phyloP scores from a whole-genome alignment of 2,888 invertebrate genomes.

The Cataglyphis altisquamis region DNA sequence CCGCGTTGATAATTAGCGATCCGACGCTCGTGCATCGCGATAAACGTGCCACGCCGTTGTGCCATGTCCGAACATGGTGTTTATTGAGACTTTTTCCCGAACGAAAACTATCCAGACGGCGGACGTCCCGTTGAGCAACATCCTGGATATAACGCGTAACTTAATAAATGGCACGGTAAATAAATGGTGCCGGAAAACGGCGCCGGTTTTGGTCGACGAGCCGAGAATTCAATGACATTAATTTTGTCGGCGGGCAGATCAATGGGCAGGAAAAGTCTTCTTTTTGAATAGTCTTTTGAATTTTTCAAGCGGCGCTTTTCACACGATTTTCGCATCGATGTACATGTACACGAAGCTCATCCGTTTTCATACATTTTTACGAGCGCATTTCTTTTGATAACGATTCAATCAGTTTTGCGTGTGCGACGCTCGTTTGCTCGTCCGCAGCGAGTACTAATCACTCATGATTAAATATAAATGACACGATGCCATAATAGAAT shows the following conservation, averaged over 20 bases:
- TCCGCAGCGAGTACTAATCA: slow-evolving; percentile 10
- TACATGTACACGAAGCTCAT: neutral
- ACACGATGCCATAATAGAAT: neutral
- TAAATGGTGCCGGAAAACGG: slow-evolving; percentile 13
- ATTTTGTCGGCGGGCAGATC: neutral
- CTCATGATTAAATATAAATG: neutral
- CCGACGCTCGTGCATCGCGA: neutral
- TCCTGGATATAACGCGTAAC: neutral
- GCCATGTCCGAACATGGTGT: neutral
- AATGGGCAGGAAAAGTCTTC: neutral
- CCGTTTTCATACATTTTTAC: neutral
- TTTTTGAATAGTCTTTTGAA: slow-evolving; percentile 1
- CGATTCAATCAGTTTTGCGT: neutral
- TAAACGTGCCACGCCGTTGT: neutral
- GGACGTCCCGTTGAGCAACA: neutral
- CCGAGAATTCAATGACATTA: slow-evolving; percentile 43
- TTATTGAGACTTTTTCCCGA: slow-evolving; percentile 1
- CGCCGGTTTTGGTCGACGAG: slow-evolving; percentile 11
- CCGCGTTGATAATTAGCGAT: neutral
- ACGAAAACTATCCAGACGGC: slow-evolving; percentile 30
- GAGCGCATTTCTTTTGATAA: neutral
- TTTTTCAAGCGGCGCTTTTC: slow-evolving; percentile 24
- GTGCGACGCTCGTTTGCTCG: neutral
- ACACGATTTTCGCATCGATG: slow-evolving; percentile 12
- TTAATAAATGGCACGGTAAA: slow-evolving; percentile 36